Conservation (phyloP, 2,888 invertebrate genomes). For the Caenorhabditis sp. region DNA sequence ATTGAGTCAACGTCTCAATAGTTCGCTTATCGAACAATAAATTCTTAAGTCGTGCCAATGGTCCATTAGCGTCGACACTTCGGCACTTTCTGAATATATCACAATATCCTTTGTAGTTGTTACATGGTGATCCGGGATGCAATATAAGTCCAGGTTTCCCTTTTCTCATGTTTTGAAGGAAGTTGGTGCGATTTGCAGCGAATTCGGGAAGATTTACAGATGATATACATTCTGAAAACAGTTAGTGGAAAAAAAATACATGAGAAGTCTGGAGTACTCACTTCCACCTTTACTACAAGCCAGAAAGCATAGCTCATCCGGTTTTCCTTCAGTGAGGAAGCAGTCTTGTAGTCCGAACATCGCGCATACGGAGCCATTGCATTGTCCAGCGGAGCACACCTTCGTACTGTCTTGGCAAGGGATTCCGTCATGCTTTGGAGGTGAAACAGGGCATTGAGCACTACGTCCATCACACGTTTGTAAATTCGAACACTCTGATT, state of each 20-base stretch:
- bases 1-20: constrained; percentile 79
- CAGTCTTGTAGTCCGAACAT: constrained; percentile 96
- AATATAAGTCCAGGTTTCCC: constrained; percentile 85
- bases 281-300: constrained; percentile 88
- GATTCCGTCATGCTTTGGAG: constrained; percentile 92
- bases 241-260: neutral
- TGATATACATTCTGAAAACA: constrained; percentile 79
- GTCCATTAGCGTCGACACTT: constrained; percentile 98
- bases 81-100: constrained; percentile 99
- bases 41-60: constrained; percentile 92
- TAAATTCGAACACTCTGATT: constrained; percentile 80
- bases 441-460: constrained; percentile 92
- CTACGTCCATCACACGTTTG: constrained; percentile 84
- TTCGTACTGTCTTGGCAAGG: constrained; percentile 96
- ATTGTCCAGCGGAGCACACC: constrained; percentile 86
- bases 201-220: constrained; percentile 81
- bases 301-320: constrained; percentile 91
- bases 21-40: constrained; percentile 80
- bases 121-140: constrained; percentile 97
- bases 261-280: constrained; percentile 58
- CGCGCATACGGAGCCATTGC: constrained; percentile 95
- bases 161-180: constrained; percentile 76
- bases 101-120: constrained; percentile 96
- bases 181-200: constrained; percentile 71
- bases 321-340: constrained; percentile 89